Evolutionary conservation across 2,113 vertebrate species (phyloP).

Genomic region (Catharus bicknelli): DNA sequence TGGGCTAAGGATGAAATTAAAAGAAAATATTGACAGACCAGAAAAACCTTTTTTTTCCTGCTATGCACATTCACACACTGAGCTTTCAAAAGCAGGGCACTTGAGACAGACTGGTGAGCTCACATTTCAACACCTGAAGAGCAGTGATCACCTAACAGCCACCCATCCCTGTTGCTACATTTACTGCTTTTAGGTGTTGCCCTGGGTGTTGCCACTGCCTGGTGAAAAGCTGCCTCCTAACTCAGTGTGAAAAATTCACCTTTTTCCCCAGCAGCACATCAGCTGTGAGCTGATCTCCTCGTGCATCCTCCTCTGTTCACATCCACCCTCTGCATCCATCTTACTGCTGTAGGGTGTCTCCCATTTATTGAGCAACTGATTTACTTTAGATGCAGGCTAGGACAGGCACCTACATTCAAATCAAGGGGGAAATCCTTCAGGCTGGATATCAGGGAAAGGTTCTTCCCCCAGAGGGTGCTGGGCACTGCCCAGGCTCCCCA

Average conservation of each 20-base stretch:
- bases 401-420: background rate
- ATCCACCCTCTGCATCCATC: background rate
- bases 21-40: background rate
- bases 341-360: background rate
- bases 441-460: background rate
- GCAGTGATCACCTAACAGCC: background rate
- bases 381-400: background rate
- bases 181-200: background rate
- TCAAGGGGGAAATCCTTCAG: background rate
- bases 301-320: background rate
- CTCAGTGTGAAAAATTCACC: background rate
- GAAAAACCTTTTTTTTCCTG: background rate
- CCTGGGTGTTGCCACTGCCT: background rate
- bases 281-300: background rate
- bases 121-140: background rate
- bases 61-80: fast-evolving
- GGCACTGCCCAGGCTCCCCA: background rate
- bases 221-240: background rate
- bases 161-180: background rate
- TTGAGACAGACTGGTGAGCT: background rate
- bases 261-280: background rate
- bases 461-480: fast-evolving
- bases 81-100: background rate
- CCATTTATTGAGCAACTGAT: background rate
- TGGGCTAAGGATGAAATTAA: background rate